Base-by-base conservation (phyloP, 2,113 vertebrate species). In the Willisornis vidua region DNA sequence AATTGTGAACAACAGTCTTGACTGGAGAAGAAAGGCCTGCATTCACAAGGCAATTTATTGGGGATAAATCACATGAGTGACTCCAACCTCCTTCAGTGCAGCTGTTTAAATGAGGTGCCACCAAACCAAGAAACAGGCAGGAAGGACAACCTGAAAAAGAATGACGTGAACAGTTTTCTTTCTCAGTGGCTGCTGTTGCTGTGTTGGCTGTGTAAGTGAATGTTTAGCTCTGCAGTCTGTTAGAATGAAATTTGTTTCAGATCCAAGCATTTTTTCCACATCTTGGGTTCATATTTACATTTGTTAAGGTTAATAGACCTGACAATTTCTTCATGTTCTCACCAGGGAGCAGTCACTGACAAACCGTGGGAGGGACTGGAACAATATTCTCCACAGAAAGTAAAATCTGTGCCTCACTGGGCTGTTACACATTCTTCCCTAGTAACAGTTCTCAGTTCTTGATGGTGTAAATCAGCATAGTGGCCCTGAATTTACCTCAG, bases 231-330 rank as follows among this genome's bases (percentile, higher is more conserved):
- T 93, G 80, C 90, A 93, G 95, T 96, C 92, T 94, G 80, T 82
- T 97, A 78, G 85, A 92, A 78, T 91, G 75, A 92, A 95, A 97
- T 96, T 97, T 66, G 85, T 93, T 96, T 96, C 87, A 91, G 73
- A 95, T 85, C 22, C 13, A 71, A 95, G 76, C 78, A 94, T 94
- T 96, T 75, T 77, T 94, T 85, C 67, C 37, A 73, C 77, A 93
- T 94, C 94, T 93, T 94, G 88, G 75, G 96, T 97, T 89, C 80
- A 76, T 94, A 96, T 97, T 96, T 97, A 97, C 92, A 95, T 96
- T 95, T 94, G 91, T 96, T 95, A 94, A 96, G 96, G 96, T 97
- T 98, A 97, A 98, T 96, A 96, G 96, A 96, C 83, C 95, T 95
- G 96, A 96, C 95, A 97, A 93, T 89, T 94, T 97, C 95, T 97